Base-by-base conservation (phyloP, 1,140 invertebrate genomes). In the Lepidotrigona ventralis region DNA sequence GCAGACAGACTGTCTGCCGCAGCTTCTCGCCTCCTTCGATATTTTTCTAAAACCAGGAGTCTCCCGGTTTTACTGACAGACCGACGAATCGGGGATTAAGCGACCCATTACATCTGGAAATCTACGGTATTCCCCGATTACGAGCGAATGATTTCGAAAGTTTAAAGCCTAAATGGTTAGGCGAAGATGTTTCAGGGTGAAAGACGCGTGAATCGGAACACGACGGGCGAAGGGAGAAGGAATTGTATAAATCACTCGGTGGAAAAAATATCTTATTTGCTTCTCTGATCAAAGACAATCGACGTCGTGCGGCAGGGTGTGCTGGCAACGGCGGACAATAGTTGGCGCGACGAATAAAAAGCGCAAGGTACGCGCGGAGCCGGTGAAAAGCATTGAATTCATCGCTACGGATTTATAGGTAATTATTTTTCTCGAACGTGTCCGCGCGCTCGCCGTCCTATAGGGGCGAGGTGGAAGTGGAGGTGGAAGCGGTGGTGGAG, bases 331-430 rank as follows among this genome's bases (percentile, higher is more conserved):
- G 79, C 26, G 76, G 77, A 79, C 86, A 88, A 88, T 87, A 58
- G 66, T 46, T 63, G 33, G 63, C n/a, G 53, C 26, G 89, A 17
- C 15, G 63, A n/a, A 60, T 56, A 73, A 56, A 84, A 83, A 80
- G 58, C 17, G 83, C 75, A 51, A 53, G 66, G 46, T 33, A 46
- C 29, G 75, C 29, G 85, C 63, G 64, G 54, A 74, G 60, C 74
- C 79, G 58, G 60, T 23, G 74, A 70, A 79, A 85, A 79, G 79
- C 78, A 26, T 82, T 39, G 76, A 88, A 85, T 68, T 77, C 74
- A 78, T 73, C 85, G 80, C 86, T 83, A 86, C 86, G 92, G 92
- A 92, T 93, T 92, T 93, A 93, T 92, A 92, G 92, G 91, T 93
- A 93, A 93, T 93, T 93, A 92, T 92, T 92, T 92, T 92, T 91